Evolutionary conservation across 2,888 invertebrate species (phyloP), one percentile per base, ranked within the genome.

Genomic region (Argyresthia goedartella): DNA sequence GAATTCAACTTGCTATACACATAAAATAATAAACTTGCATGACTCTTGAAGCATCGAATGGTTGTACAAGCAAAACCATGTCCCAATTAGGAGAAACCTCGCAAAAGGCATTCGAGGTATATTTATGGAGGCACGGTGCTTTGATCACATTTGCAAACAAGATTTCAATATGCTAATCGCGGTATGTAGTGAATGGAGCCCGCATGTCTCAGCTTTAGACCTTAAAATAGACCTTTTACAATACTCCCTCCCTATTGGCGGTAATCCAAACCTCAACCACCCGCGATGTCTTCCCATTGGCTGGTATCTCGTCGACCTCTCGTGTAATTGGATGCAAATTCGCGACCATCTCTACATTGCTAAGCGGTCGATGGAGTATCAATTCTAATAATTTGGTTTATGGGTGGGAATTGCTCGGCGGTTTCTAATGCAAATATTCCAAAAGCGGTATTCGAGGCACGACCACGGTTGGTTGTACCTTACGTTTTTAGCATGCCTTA

Each of bases 381-480:
- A 46, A 46, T 46, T 9, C 10, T 25, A 46, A 33, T 25, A 6
- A 8, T 25, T 33, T 46, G 25, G 2, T 25, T 2, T 46, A 33
- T 13, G 44, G 13, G 9, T 44, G 44, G 15, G 14, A 44, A 44
- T 44, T 4, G 44, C n/a, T 15, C 9, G 14, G 9, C 44, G 39
- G n/a, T 39, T 39, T 39, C 1, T 4, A 14, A 15, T 44, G 25
- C 25, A 4, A 25, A 25, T 8, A 48, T 41, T 44, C 33, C 45
- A 44, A 45, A 56, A 48, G 57, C 59, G 66, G 72, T 66, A 81
- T 81, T 69, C 81, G 51, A 66, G 57, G 60, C 81, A 80, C 78
- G 81, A 69, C 59, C 69, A 61, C 60, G 61, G 64, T 66, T 58
- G 69, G 76, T 71, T 81, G 81, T 81, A 74, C 54, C 61, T 66